Evolutionary conservation across 2,888 invertebrate genomes (phyloP), one percentile per base, ranked within the genome.

Genomic region (Resseliella maxima): DNA sequence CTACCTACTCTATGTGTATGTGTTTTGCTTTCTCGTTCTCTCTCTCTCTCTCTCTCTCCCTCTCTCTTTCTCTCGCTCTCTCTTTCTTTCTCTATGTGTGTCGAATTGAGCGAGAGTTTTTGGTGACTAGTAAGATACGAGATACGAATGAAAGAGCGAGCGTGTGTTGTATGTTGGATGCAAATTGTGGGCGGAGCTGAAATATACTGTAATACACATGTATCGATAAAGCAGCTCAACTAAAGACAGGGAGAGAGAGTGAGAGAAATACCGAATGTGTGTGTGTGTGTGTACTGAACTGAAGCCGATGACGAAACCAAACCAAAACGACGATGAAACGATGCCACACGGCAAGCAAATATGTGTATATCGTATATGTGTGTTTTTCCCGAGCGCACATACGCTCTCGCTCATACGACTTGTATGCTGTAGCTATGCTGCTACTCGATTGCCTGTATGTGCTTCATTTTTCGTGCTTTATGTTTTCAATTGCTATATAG

Each of bases 1-100:
- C 86, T 54, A 86, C 86, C 86, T 86, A 72, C 72, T 50, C 46
- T n/a, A n/a, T n/a, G n/a, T n/a, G n/a, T n/a, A n/a, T n/a, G n/a
- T n/a, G n/a, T n/a, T n/a, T n/a, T n/a, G n/a, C n/a, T n/a, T n/a
- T n/a, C n/a, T n/a, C n/a, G n/a, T n/a, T n/a, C n/a, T n/a, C n/a
- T n/a, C n/a, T n/a, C n/a, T n/a, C n/a, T n/a, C n/a, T n/a, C n/a
- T n/a, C n/a, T n/a, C n/a, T n/a, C n/a, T n/a, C n/a, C n/a, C n/a
- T n/a, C n/a, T n/a, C n/a, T n/a, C n/a, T n/a, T n/a, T n/a, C n/a
- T n/a, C n/a, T n/a, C n/a, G n/a, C n/a, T n/a, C n/a, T n/a, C n/a
- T n/a, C n/a, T n/a, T n/a, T 50, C 46, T 8, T 50, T 50, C 46
- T 50, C 46, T 50, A 12, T 18, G 46, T 50, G 46, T 15, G 46